Percentiles rank a stretch among this genome's conserved stretches.
Conservation (phyloP, 2,113 vertebrate genomes). For the Todiramphus saurophagus region DNA sequence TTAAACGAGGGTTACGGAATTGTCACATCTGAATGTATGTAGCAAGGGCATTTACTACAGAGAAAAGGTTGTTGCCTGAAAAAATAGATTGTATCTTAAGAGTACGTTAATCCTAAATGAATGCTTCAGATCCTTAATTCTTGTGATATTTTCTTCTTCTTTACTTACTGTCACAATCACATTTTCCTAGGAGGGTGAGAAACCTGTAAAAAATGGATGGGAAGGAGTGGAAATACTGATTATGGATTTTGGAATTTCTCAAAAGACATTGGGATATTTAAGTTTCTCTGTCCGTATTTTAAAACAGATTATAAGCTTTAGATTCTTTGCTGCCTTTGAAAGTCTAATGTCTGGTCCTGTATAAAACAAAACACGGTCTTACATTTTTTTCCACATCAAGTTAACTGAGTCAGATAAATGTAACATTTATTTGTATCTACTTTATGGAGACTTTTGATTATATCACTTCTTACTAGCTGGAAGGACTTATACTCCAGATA, state of each 20-base stretch:
- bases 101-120: neutral
- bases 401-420: neutral
- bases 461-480: neutral
- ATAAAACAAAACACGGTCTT: neutral
- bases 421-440: neutral
- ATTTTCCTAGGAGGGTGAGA: neutral
- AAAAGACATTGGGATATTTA: neutral
- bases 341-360: neutral
- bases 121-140: neutral
- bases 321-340: neutral
- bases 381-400: neutral
- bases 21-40: neutral
- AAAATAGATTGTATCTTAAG: neutral
- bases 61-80: neutral
- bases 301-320: neutral
- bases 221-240: neutral
- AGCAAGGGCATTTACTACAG: neutral
- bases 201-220: neutral
- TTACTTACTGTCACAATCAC: neutral
- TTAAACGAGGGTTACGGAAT: neutral
- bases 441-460: neutral
- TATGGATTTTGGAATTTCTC: neutral
- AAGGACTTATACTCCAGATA: neutral
- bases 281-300: neutral
- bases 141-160: neutral